These are phyloP conservation scores for Gymnocypris eckloni DNA, from an alignment of 2,797 vertebrate genomes.

Conservation along the genomic window DNA sequence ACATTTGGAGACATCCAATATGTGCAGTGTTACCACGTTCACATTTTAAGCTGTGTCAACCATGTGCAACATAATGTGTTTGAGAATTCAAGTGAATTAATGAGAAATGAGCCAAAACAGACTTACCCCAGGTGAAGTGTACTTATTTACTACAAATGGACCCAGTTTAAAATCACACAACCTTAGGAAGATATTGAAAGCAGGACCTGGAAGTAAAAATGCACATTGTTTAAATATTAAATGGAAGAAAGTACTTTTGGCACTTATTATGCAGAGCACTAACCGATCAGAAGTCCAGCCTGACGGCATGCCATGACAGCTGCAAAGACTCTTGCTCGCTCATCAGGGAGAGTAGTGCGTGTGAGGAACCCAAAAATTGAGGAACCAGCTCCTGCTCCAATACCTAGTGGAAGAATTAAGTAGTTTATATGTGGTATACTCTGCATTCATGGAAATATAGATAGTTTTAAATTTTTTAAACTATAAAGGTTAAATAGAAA, in stretches of 20 bases:
- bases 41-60: not conserved
- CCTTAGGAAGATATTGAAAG: conserved; percentile 86
- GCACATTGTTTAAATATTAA: not conserved
- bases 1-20: not conserved
- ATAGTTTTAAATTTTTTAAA: not conserved
- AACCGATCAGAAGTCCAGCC: conserved; percentile 84
- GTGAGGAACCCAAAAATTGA: conserved; percentile 86
- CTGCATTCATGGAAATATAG: not conserved
- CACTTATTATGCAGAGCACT: not conserved
- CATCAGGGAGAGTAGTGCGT: conserved; percentile 76
- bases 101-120: not conserved
- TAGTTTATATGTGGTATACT: not conserved
- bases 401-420: conserved; percentile 67
- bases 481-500: not conserved
- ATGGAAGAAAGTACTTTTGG: not conserved
- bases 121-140: conserved; percentile 80
- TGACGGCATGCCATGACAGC: conserved; percentile 87
- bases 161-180: conserved; percentile 86
- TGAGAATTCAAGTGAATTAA: not conserved
- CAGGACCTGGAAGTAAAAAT: conserved; percentile 70
- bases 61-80: not conserved
- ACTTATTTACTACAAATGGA: conserved; percentile 86
- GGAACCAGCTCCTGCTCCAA: conserved; percentile 84
- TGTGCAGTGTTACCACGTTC: not conserved
- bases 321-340: conserved; percentile 82